Base-by-base conservation (phyloP, 2,113 vertebrate genomes). In the Rhodinocichla rosea region DNA sequence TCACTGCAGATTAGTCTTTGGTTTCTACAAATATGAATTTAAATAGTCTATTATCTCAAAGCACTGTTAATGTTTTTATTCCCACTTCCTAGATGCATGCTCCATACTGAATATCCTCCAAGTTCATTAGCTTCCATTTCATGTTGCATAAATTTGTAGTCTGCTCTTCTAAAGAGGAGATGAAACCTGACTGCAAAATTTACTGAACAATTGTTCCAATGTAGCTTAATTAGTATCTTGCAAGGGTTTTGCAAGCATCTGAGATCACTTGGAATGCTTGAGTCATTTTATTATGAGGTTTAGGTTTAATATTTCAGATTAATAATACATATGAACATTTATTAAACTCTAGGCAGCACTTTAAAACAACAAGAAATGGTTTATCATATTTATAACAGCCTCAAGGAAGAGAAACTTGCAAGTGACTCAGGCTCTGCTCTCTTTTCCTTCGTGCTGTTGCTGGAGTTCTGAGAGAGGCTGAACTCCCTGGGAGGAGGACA, bases 81-180 rank as follows among this genome's bases (percentile, higher is more conserved):
- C 52, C 85, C 92, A 85, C 87, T 97, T 94, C 94, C 93, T 96
- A 97, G 97, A 94, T 94, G 88, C 52, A 4, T 11, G 32, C 68
- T 95, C 88, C 62, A 33, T 83, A 65, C 85, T 86, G 95, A 96
- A 95, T 89, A 95, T 94, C 92, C 92, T 95, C 74, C 86, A 90
- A 96, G 94, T 96, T 96, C 96, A 98, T 98, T 97, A 97, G 90
- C 84, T 94, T 94, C 96, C 93, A 84, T 97, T 97, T 97, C 92
- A 90, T 79, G 88, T 97, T 95, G 97, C 96, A 95, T 92, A 82
- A 94, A 97, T 97, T 96, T 96, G 92, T 91, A 95, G 96, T 73
- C 52, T 74, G 90, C 92, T 94, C 87, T 97, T 97, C 92, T 96
- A 96, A 97, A 96, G 88, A 82, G 92, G 92, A 95, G 90, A 97